Percentiles rank a stretch among this genome's conserved stretches.
Conservation (phyloP, 2,888 invertebrate genomes). For the Dryobotodes eremita region DNA sequence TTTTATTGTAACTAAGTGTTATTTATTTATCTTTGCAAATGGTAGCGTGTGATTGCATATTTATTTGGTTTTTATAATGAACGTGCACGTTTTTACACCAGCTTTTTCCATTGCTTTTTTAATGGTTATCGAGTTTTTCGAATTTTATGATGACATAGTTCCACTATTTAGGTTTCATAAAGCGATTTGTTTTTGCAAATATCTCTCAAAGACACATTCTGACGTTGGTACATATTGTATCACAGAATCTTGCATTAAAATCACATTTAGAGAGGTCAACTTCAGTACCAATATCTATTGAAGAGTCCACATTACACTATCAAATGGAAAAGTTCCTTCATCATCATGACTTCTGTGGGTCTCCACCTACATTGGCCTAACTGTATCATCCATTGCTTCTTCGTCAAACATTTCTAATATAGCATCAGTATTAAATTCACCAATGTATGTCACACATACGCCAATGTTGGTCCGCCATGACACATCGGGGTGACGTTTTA, state of each 20-base stretch:
- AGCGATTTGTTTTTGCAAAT: background rate
- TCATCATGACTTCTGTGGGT: background rate
- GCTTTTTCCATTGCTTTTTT: no score
- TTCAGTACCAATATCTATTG: slow-evolving; percentile 64
- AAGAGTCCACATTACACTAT: slow-evolving; percentile 43
- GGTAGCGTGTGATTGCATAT: background rate
- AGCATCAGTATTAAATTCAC: background rate
- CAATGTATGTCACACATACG: slow-evolving; percentile 7
- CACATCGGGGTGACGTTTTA: slow-evolving; percentile 47
- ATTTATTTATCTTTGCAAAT: slow-evolving; percentile 13
- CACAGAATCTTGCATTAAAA: slow-evolving; percentile 54
- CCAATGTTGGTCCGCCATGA: slow-evolving; percentile 40
- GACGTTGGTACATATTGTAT: background rate
- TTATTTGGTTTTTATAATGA: slow-evolving; percentile 1
- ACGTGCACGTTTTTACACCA: background rate
- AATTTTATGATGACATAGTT: slow-evolving; percentile 1
- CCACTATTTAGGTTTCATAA: background rate
- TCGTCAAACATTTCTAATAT: accelerated
- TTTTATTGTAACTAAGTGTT: slow-evolving; percentile 14
- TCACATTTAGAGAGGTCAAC: slow-evolving; percentile 62
- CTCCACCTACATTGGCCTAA: slow-evolving; percentile 26
- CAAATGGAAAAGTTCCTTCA: slow-evolving; percentile 46
- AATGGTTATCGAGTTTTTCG: background rate
- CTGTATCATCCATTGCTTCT: slow-evolving; percentile 12
- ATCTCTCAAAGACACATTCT: background rate